Evolutionary conservation across 92 coral and sea anemone genomes (phyloP).

Genomic region (Pocillopora grandis): DNA sequence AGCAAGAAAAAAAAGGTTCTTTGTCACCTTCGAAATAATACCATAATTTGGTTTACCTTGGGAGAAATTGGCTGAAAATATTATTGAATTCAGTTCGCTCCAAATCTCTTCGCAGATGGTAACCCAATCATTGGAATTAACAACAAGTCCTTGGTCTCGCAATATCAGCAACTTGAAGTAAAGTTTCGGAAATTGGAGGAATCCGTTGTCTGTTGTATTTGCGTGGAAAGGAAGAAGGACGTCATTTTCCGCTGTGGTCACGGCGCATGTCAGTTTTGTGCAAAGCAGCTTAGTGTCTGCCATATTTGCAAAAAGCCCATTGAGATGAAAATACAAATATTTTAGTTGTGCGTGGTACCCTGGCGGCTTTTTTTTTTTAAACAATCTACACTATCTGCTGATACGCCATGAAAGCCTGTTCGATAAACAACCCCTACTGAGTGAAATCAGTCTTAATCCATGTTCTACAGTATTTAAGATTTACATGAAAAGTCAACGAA

Average conservation of each 20-base stretch:
- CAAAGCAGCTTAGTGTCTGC: constrained; percentile 56
- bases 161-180: constrained; percentile 47
- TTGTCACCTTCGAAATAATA: not conserved
- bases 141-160: constrained; percentile 41
- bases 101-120: constrained; percentile 27
- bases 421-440: too few species aligned
- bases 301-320: constrained; percentile 65
- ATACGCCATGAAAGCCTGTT: too few species aligned
- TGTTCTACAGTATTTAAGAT: too few species aligned
- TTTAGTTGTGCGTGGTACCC: not conserved
- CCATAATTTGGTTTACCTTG: too few species aligned
- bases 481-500: too few species aligned
- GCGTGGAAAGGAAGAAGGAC: constrained; percentile 61
- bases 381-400: too few species aligned
- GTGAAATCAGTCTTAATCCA: too few species aligned
- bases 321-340: constrained; percentile 57
- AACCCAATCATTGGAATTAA: constrained; percentile 20
- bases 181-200: constrained; percentile 63
- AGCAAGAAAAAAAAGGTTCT: constrained; percentile 4
- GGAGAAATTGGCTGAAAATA: too few species aligned
- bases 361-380: too few species aligned
- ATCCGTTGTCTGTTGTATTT: constrained; percentile 56
- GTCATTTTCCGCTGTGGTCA: constrained; percentile 71
- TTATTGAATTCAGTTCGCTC: too few species aligned
- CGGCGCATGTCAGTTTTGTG: constrained; percentile 67